A percentile compares a stretch with the other conserved stretches of the same genome.
These are phyloP conservation scores for Tenthredo distinguenda DNA, from an alignment of 2,888 invertebrate species.

Conservation along the genomic window DNA sequence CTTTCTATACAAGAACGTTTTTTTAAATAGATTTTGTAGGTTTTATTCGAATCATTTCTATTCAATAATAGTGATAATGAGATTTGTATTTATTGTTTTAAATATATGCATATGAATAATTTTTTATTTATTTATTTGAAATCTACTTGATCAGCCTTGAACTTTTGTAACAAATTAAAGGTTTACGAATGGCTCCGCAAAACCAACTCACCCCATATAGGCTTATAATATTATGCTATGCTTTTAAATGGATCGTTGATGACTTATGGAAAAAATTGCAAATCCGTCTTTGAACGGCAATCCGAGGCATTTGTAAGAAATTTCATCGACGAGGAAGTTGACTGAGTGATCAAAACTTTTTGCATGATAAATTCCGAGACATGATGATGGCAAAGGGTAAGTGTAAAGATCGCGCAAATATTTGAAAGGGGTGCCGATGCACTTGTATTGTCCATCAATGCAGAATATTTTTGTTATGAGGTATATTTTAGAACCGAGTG, in stretches of 20 bases:
- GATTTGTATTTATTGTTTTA: too few species aligned
- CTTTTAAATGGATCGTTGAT: not conserved
- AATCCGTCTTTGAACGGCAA: not conserved
- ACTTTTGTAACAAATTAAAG: too few species aligned
- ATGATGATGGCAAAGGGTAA: not conserved
- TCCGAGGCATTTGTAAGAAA: not conserved
- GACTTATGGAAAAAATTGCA: not conserved
- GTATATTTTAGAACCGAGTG: not conserved
- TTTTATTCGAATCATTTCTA: too few species aligned
- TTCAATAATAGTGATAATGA: too few species aligned
- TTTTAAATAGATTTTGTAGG: too few species aligned
- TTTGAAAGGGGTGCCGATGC: not conserved
- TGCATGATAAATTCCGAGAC: not conserved
- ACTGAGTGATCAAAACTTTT: not conserved
- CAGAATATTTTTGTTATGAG: not conserved
- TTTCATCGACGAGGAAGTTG: not conserved
- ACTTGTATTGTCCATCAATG: constrained; percentile 9
- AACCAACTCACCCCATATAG: too few species aligned
- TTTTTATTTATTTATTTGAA: too few species aligned
- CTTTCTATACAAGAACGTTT: too few species aligned
- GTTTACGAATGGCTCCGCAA: too few species aligned
- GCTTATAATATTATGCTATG: too few species aligned
- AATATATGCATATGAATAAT: too few species aligned
- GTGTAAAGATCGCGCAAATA: constrained; percentile 1
- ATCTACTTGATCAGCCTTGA: too few species aligned